Conservation (phyloP, 2,888 invertebrate genomes). For the Phortica magna region DNA sequence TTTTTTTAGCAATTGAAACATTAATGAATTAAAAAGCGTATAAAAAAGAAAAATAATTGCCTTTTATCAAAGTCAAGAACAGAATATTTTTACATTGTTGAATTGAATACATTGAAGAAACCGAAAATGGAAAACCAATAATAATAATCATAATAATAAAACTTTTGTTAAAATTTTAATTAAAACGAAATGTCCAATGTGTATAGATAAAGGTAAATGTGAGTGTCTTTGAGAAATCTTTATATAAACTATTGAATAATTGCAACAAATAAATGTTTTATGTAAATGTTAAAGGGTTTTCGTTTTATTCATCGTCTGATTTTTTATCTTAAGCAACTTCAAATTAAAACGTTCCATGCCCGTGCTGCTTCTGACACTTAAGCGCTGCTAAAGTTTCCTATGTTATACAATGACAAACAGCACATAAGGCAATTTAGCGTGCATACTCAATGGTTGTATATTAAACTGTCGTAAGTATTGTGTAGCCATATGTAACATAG, state of each 20-base stretch:
- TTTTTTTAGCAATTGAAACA: not conserved
- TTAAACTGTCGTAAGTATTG: not conserved
- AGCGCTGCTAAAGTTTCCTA: too few species aligned
- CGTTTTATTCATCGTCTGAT: conserved; percentile 8
- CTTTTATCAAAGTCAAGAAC: conserved; percentile 28
- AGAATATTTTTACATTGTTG: conserved; percentile 39
- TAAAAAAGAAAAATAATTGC: not conserved
- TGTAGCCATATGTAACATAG: not conserved
- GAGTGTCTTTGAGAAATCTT: conserved; percentile 60
- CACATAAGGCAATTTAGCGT: too few species aligned
- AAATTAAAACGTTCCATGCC: not conserved
- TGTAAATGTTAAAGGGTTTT: conserved; percentile 59
- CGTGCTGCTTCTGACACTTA: not conserved
- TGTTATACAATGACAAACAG: too few species aligned
- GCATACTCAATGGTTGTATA: not conserved
- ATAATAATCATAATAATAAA: conserved; percentile 40
- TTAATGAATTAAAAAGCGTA: not conserved
- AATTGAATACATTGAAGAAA: too few species aligned
- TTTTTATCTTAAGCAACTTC: not conserved
- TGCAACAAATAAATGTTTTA: conserved; percentile 66
- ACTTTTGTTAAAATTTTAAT: conserved; percentile 52
- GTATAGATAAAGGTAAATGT: conserved; percentile 52
- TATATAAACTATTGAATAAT: conserved; percentile 37
- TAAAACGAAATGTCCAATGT: conserved; percentile 32
- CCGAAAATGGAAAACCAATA: not conserved